Percentiles rank a stretch among this genome's conserved stretches.
These are phyloP conservation scores for Hyles vespertilio DNA, from an alignment of 1,140 invertebrate genomes.

Conservation along the genomic window DNA sequence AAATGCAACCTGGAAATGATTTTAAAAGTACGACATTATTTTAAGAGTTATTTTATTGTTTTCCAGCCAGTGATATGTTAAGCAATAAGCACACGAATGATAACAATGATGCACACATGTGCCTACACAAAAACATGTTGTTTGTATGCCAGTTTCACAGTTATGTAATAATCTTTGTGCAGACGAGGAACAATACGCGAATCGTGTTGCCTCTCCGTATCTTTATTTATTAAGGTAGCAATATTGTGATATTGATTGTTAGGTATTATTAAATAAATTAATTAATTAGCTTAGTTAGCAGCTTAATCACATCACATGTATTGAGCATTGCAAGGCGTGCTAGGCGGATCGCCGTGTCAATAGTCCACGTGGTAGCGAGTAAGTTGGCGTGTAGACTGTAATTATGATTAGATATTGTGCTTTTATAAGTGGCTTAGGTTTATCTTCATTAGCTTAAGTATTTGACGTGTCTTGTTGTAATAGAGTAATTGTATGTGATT, in stretches of 20 bases:
- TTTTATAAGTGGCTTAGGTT: constrained; percentile 30
- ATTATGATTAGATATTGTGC: constrained; percentile 19
- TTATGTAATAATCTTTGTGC: constrained; percentile 47
- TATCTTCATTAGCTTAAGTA: constrained; percentile 32
- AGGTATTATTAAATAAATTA: constrained; percentile 29
- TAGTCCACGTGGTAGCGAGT: no score
- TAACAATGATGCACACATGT: constrained; percentile 6
- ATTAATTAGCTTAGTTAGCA: no score
- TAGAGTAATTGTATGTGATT: constrained; percentile 12
- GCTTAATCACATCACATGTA: no score
- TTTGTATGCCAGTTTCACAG: constrained; percentile 22
- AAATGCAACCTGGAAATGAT: no score
- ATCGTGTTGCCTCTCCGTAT: constrained; percentile 41
- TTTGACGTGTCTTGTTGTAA: constrained; percentile 26
- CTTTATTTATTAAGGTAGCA: constrained; percentile 51
- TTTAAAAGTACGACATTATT: no score
- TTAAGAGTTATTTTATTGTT: no score
- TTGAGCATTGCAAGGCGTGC: no score
- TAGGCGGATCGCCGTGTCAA: no score
- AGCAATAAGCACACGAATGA: neutral
- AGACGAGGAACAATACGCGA: constrained; percentile 27
- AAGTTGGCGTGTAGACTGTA: neutral
- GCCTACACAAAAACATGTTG: constrained; percentile 17
- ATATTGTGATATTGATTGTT: constrained; percentile 68
- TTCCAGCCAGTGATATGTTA: no score